Evolutionary conservation across 2,888 invertebrate genomes (phyloP).

Genomic region (Yponomeuta malinellus): DNA sequence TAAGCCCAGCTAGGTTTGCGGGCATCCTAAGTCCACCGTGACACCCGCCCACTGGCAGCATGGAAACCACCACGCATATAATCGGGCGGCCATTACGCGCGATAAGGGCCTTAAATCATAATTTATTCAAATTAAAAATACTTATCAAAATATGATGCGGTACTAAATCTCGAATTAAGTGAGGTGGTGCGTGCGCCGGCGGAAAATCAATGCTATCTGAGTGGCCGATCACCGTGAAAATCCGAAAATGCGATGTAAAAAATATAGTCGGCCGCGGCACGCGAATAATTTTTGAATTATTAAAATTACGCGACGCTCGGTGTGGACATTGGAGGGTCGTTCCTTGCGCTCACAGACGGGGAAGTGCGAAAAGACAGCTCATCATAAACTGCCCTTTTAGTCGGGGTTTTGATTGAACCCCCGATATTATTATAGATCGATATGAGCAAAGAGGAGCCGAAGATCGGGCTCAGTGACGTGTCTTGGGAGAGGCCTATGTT

Average conservation of each 20-base stretch:
- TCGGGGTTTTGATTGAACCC: too few relatives aligned
- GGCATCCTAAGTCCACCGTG: slow-evolving; percentile 10
- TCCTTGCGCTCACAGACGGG: too few relatives aligned
- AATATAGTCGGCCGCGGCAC: slow-evolving; percentile 43
- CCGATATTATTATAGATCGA: too few relatives aligned
- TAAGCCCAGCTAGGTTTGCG: neutral
- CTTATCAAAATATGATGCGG: slow-evolving; percentile 75
- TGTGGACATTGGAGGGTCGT: slow-evolving; percentile 6
- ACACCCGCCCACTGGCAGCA: slow-evolving; percentile 34
- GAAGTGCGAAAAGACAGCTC: too few relatives aligned
- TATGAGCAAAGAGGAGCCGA: too few relatives aligned
- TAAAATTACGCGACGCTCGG: slow-evolving; percentile 29
- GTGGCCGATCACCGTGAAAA: slow-evolving; percentile 67
- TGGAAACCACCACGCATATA: slow-evolving; percentile 50
- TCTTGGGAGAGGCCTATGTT: too few relatives aligned
- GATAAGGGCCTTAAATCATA: slow-evolving; percentile 71
- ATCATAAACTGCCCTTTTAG: too few relatives aligned
- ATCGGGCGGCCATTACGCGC: slow-evolving; percentile 58
- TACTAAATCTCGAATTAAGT: slow-evolving; percentile 73
- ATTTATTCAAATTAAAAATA: slow-evolving; percentile 77
- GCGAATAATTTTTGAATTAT: slow-evolving; percentile 58
- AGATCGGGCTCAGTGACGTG: too few relatives aligned
- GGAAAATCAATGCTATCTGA: slow-evolving; percentile 59
- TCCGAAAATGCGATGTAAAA: slow-evolving; percentile 41
- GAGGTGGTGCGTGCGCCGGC: slow-evolving; percentile 60